Evolutionary conservation across 2,113 vertebrate genomes (phyloP), one percentile per base, ranked within the genome.

Genomic region (Arenaria interpres): DNA sequence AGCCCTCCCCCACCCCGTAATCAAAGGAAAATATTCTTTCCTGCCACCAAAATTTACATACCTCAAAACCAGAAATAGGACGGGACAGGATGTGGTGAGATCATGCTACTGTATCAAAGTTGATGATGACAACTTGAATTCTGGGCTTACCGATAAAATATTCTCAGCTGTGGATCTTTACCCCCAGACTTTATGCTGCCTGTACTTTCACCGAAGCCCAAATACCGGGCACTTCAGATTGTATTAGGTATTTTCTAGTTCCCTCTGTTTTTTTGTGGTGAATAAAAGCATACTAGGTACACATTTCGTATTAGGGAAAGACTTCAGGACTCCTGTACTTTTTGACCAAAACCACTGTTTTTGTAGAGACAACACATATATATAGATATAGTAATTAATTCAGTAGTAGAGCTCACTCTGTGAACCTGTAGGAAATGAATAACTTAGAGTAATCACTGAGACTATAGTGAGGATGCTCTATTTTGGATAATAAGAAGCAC

Each of bases 341-440:
- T 93, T 85, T 78, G 35, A 72, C 51, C 48, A 69, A 81, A 59
- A 43, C 18, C 48, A 83, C 30, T 53, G 14, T 15, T 88, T 93
- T 79, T 57, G 27, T 62, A 79, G 43, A 79, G 39, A 64, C 28
- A 76, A 69, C 14, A 48, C 33, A 53, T 11, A 41, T 10, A 35
- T 16, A 64, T 7, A 86, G 54, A 67, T 32, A 89, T 10, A 39
- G 18, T 82, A 82, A 94, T 89, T 94, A 95, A 89, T 82, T 88
- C 39, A 57, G 48, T 91, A 94, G 68, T 54, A 72, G 75, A 93
- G 30, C 30, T 68, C 33, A 83, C 62, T 81, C 77, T 76, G 57
- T 53, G 57, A 54, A 88, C 62, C 91, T 66, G 53, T 85, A 94
- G 85, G 88, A 89, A 96, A 85, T 66, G 14, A 96, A 93, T 96